Percentiles rank a stretch among this genome's conserved stretches.
Conservation (phyloP, 2,797 vertebrate species). For the Lepilemur septentrionalis region DNA sequence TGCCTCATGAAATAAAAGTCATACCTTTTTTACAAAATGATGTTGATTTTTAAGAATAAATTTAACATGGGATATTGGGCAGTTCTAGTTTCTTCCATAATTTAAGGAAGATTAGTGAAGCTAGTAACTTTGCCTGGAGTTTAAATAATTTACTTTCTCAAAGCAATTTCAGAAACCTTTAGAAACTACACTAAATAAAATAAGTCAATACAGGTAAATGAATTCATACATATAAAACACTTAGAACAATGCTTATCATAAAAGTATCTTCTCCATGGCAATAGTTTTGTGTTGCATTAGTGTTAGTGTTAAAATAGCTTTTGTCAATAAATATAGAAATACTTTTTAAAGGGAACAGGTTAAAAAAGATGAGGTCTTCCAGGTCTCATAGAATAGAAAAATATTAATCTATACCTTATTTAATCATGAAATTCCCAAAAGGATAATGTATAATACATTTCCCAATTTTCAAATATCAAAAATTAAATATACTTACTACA, state of each 20-base stretch:
- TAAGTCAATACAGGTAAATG: neutral
- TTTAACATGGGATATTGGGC: neutral
- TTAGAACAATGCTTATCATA: neutral
- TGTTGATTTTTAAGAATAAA: neutral
- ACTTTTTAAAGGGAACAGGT: neutral
- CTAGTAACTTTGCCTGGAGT: neutral
- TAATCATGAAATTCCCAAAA: conserved; percentile 7
- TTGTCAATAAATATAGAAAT: neutral
- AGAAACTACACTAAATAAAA: neutral
- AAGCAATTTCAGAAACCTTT: conserved; percentile 6
- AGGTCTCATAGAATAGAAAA: neutral
- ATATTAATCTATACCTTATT: neutral
- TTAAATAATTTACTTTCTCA: conserved; percentile 1
- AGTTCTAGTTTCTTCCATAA: neutral
- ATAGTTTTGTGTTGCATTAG: neutral
- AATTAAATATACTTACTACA: neutral
- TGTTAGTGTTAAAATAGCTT: neutral
- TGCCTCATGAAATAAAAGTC: neutral
- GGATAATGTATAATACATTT: neutral
- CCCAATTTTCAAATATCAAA: neutral
- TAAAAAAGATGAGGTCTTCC: neutral
- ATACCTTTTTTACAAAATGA: neutral
- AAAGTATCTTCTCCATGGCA: neutral
- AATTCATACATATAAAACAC: neutral
- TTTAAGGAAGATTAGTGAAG: neutral